Conservation (phyloP, 2,797 vertebrate species). For the Xenopus petersii region DNA sequence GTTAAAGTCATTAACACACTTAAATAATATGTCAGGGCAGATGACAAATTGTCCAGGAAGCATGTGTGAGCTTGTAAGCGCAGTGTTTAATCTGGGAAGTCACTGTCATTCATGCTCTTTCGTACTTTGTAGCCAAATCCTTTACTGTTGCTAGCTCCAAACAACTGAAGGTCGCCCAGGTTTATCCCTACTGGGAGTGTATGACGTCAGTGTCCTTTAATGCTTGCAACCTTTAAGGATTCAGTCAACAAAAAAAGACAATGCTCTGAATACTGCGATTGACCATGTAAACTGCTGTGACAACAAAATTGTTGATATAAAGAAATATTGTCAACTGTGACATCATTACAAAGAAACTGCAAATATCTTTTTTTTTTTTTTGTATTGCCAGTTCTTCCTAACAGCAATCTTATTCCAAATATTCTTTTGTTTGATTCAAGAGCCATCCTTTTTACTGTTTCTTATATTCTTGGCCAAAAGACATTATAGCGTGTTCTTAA, state of each 20-base stretch:
- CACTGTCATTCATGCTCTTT: constrained; percentile 25
- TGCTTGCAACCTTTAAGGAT: constrained; percentile 41
- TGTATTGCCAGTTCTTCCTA: not conserved
- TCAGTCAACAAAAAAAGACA: constrained; percentile 46
- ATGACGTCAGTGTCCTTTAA: constrained; percentile 37
- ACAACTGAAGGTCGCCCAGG: constrained; percentile 40
- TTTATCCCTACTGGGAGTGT: constrained; percentile 42
- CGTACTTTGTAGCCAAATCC: constrained; percentile 39
- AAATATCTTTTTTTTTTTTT: not conserved
- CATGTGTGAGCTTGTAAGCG: constrained; percentile 36
- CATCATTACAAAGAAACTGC: not conserved
- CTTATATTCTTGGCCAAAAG: not conserved
- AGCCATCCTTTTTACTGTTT: not conserved
- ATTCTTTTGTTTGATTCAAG: too few relatives aligned
- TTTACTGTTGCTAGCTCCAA: constrained; percentile 25
- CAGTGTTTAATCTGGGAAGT: constrained; percentile 11
- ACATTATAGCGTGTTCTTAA: not conserved
- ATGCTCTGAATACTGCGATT: constrained; percentile 38
- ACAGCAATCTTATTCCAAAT: too few relatives aligned
- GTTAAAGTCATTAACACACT: too few relatives aligned
- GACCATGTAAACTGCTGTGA: constrained; percentile 15
- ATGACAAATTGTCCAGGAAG: not conserved
- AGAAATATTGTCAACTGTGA: constrained; percentile 3
- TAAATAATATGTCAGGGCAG: not conserved
- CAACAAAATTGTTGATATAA: constrained; percentile 20